Base-by-base conservation (phyloP, 2,113 vertebrate species). In the Numida meleagris region DNA sequence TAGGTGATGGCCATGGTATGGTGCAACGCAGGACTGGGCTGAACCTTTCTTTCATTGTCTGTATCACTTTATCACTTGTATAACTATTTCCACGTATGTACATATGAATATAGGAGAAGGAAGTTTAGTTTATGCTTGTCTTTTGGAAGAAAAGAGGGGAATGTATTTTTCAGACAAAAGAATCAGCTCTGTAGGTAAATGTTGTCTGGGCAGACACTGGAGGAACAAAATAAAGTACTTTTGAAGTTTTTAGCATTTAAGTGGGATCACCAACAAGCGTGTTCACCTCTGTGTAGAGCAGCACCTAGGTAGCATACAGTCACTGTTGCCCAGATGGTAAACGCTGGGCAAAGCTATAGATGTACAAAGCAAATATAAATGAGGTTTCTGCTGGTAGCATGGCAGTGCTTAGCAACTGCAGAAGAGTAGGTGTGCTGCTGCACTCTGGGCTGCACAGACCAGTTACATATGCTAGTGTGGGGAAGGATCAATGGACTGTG, bases 121-220 rank as follows among this genome's bases (percentile, higher is more conserved):
- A 78, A 50, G 14, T 25, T 75, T 61, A 46, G 66, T 79, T 42
- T 51, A 15, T 27, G 4, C 14, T 45, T 51, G 12, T 42, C 23
- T 51, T 75, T 17, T 18, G 73, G 77, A 34, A 80, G 25, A 72
- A 83, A 75, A 51, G 18, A 71, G 16, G 31, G 24, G 78, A 72
- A 58, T 1, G 2, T 46, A 50, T 8, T 62, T 21, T 67, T 83
- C 42, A 46, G 67, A n/a, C 19, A 34, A 46, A 55, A 76, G 36
- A 33, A 53, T 67, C 25, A 7, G 7, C 8, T 67, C 42, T 14
- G 2, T 24, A 38, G 12, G 11, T 38, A 53, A 27, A 62, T 8
- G 3, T 57, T 8, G 3, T 57, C 40, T 12, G 3, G 36, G 72
- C 38, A 25, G 46, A 62, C 21, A n/a, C 0, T 2, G 36, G 36